phyloP scores from a whole-genome alignment of 1,140 invertebrate species.

The Episyrphus balteatus region DNA sequence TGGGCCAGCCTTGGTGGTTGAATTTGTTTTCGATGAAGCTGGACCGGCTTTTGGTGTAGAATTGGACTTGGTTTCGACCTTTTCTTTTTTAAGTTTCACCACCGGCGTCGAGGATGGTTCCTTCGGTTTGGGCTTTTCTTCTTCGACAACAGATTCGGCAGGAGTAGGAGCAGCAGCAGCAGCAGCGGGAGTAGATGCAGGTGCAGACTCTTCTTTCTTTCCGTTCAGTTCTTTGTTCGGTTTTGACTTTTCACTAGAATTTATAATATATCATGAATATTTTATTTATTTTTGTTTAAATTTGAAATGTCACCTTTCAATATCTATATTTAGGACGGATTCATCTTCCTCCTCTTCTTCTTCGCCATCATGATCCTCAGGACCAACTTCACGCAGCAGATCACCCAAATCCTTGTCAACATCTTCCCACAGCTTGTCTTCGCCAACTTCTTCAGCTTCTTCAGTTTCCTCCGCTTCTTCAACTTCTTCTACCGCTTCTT shows the following conservation, averaged over 20 bases:
- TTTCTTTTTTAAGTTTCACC: too few relatives aligned
- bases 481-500: conserved; percentile 49
- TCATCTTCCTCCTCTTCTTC: conserved; percentile 63
- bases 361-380: conserved; percentile 41
- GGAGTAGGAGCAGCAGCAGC: too few relatives aligned
- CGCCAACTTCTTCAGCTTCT: conserved; percentile 41
- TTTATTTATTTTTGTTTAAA: neutral
- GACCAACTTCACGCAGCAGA: conserved; percentile 50
- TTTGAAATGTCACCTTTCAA: conserved; percentile 19
- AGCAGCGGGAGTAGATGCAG: too few relatives aligned
- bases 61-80: conserved; percentile 16
- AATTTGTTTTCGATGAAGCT: conserved; percentile 9
- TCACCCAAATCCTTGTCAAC: conserved; percentile 65
- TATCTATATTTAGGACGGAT: conserved; percentile 42
- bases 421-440: conserved; percentile 60
- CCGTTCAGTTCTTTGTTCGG: conserved; percentile 18
- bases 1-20: conserved; percentile 2
- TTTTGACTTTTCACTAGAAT: conserved; percentile 28
- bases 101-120: too few relatives aligned
- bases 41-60: conserved; percentile 2
- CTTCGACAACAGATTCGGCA: too few relatives aligned
- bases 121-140: too few relatives aligned
- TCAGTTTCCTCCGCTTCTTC: conserved; percentile 19
- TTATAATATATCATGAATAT: neutral
- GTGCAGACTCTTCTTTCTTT: conserved; percentile 9